phyloP scores from a whole-genome alignment of 2,888 invertebrate species.

The Cosmia pyralina region DNA sequence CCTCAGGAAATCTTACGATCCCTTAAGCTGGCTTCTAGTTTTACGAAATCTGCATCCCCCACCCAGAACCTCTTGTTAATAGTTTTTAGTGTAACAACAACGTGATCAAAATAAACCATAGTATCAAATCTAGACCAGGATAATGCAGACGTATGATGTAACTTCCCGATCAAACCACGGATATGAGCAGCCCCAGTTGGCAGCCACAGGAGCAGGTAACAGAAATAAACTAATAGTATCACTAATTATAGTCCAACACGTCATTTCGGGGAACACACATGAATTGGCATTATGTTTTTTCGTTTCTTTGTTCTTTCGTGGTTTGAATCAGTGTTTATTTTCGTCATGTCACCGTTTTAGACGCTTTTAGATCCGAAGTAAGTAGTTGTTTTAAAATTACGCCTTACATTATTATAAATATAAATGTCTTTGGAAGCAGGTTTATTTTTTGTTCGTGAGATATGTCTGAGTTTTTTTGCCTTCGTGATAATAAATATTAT shows the following conservation, averaged over 20 bases:
- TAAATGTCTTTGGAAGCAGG: not conserved
- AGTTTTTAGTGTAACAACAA: not conserved
- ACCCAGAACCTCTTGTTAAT: not conserved
- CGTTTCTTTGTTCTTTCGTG: slow-evolving; percentile 49
- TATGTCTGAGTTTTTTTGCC: not conserved
- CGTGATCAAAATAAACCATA: slow-evolving; percentile 33
- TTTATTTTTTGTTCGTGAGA: slow-evolving; percentile 16
- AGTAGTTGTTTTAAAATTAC: slow-evolving; percentile 21
- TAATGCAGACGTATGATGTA: slow-evolving; percentile 71
- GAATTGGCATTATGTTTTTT: slow-evolving; percentile 60
- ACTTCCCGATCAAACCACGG: slow-evolving; percentile 75
- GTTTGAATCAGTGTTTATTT: slow-evolving; percentile 55
- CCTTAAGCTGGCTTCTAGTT: not conserved
- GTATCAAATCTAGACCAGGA: slow-evolving; percentile 49
- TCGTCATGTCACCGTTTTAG: slow-evolving; percentile 24
- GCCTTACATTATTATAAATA: not conserved
- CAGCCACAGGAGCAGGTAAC: slow-evolving; percentile 66
- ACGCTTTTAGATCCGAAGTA: not conserved
- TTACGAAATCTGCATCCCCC: not conserved
- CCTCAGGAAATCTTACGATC: not conserved
- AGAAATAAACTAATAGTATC: slow-evolving; percentile 71
- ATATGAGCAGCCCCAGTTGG: slow-evolving; percentile 74
- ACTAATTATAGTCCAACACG: slow-evolving; percentile 67
- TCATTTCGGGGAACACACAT: slow-evolving; percentile 66
- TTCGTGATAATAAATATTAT: slow-evolving; percentile 5